phyloP scores from a whole-genome alignment of 2,113 vertebrate genomes.

The Clarias gariepinus region DNA sequence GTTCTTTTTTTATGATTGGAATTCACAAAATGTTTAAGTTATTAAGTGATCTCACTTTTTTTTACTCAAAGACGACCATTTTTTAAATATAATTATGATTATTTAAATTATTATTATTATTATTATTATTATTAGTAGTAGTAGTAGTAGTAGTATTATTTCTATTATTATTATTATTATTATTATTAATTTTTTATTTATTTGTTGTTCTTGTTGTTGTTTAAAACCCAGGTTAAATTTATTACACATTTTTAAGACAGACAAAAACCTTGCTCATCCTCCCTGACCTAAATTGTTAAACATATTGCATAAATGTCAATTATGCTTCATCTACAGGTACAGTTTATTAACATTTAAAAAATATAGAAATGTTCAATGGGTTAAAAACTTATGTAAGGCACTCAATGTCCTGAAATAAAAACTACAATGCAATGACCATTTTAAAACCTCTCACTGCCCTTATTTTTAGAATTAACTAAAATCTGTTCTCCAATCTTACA shows the following conservation, averaged over 20 bases:
- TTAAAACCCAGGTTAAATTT: background rate
- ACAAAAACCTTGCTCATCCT: background rate
- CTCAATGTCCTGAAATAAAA: background rate
- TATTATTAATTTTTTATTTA: background rate
- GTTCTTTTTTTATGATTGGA: too few species aligned
- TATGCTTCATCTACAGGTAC: background rate
- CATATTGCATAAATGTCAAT: background rate
- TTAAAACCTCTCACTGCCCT: background rate
- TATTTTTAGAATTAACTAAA: background rate
- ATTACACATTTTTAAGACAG: background rate
- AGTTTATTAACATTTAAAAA: background rate
- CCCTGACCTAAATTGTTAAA: background rate
- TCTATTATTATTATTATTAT: too few species aligned
- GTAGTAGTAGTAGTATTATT: too few species aligned
- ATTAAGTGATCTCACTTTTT: too few species aligned
- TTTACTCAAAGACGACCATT: too few species aligned
- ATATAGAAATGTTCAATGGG: background rate
- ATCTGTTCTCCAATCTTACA: background rate
- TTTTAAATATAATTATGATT: too few species aligned
- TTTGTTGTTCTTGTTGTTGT: too few species aligned
- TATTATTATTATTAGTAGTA: too few species aligned
- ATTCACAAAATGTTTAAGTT: too few species aligned
- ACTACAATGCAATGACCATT: background rate
- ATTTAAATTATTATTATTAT: too few species aligned
- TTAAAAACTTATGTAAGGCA: background rate